Evolutionary conservation across 2,113 vertebrate species (phyloP).

Genomic region (Notechis scutatus): DNA sequence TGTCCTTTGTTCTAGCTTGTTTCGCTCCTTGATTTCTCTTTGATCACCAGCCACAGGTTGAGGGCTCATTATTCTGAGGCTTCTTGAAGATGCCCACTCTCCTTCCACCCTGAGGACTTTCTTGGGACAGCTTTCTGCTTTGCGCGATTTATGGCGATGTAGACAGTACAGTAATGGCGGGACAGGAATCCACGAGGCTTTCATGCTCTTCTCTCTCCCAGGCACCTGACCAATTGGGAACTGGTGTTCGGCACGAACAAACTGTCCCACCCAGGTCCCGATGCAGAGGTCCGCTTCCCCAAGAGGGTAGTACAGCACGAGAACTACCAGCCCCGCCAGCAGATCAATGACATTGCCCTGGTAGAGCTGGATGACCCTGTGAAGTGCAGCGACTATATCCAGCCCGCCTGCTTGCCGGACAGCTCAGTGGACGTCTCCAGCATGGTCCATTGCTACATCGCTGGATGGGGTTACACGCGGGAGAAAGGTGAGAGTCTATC

Average conservation of each 20-base stretch:
- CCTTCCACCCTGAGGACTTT: neutral
- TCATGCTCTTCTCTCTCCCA: slow-evolving; percentile 1
- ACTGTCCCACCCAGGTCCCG: slow-evolving; percentile 27
- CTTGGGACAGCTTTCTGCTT: neutral
- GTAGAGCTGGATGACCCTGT: slow-evolving; percentile 55
- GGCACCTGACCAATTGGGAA: slow-evolving; percentile 56
- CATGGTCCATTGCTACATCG: slow-evolving; percentile 42
- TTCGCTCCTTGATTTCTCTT: neutral
- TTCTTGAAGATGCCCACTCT: neutral
- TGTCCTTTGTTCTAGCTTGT: neutral
- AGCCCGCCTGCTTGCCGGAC: slow-evolving; percentile 55
- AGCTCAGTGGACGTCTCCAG: slow-evolving; percentile 27
- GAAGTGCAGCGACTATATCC: slow-evolving; percentile 42
- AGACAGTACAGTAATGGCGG: neutral
- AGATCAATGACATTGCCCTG: slow-evolving; percentile 63
- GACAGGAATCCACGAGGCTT: neutral
- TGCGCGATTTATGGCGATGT: neutral
- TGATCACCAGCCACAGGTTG: neutral
- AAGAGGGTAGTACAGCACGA: slow-evolving; percentile 55
- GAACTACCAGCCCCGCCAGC: slow-evolving; percentile 27
- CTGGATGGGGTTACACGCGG: slow-evolving; percentile 37
- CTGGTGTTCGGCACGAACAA: slow-evolving; percentile 51
- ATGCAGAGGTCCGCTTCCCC: slow-evolving; percentile 51
- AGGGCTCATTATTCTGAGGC: neutral
- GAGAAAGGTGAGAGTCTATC: slow-evolving; percentile 25